Evolutionary conservation across 1,140 invertebrate genomes (phyloP), one percentile per base, ranked within the genome.

Genomic region (Maconellicoccus hirsutus): DNA sequence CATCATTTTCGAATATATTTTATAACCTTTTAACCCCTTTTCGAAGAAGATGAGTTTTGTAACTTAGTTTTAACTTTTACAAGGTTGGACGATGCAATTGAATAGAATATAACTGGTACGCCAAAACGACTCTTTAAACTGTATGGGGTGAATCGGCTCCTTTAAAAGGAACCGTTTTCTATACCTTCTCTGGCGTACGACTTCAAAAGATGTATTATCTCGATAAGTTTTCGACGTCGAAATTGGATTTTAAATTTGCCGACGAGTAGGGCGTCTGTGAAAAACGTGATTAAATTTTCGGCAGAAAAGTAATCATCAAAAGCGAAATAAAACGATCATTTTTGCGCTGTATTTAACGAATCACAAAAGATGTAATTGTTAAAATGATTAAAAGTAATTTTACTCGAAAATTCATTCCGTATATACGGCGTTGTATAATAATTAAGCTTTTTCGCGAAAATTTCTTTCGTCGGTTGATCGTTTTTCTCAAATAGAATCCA

Each of bases 1-100:
- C 61, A 25, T 66, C 61, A 26, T 66, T 66, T 66, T 66, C 61
- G 61, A 66, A 66, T 66, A 66, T 25, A 66, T 66, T 66, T 66
- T 66, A 66, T 66, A 66, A 66, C 61, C 61, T 66, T 66, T 66
- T 66, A 66, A 66, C 61, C 61, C 61, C 61, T 66, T 66, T 66
- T 66, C 61, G 61, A 66, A 66, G 61, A 19, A 66, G 61, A 66
- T 66, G 61, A 66, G 61, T 66, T 66, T 66, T 66, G 61, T 66
- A 66, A 66, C 61, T 66, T 23, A 66, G 61, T 66, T 66, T 66
- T 66, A 66, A 66, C 61, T 66, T 66, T 66, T 25, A 66, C 25
- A 66, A 25, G 19, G 61, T 66, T 66, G 19, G 61, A 66, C 19
- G 61, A 66, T 66, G 61, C 61, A 66, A 26, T 66, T 66, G 61